Evolutionary conservation across 2,888 invertebrate species (phyloP), one percentile per base, ranked within the genome.

Genomic region (Desoria tigrina): DNA sequence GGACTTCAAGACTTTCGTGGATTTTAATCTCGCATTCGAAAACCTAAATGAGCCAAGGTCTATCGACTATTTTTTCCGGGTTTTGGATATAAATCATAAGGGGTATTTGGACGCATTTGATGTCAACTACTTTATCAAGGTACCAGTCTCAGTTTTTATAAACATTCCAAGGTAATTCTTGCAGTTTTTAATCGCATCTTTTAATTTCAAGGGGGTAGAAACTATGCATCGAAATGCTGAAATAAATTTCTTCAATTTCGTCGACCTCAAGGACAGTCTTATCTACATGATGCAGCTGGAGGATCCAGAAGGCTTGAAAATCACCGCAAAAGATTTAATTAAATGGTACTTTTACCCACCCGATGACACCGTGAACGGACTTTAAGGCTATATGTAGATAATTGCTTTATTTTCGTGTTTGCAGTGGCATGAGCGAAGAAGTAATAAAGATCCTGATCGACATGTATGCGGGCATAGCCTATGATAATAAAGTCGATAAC

Each of bases 1-100:
- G 91, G 97, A 98, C 81, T 98, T 96, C 82, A 96, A 96, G 82
- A 94, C 94, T 0, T 98, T 94, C 80, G 82, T 98, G 26, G 95
- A 97, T 79, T 88, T 98, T 79, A 94, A 95, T 0, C 83, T 97
- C 37, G 96, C 96, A 0, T 81, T 96, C 72, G 95, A 96, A 81
- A 94, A 96, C 82, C 85, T 93, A 23, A 86, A 88, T 69, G 95
- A 96, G 79, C 92, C 94, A 0, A 93, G 94, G 75, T 89, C 95
- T 0, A 82, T 96, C 27, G 90, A 94, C 37, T 97, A 94, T 79
- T 83, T 98, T 59, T 97, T 97, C 55, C 65, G 72, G 28, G 65
- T 74, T 53, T 82, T 97, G 11, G 97, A 97, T 81, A 89, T 96
- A 63, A 88, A 94, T 79, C 88, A 88, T 59, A 86, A 87, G 76